A percentile compares a stretch with the other conserved stretches of the same genome.
Evolutionary conservation across 2,888 invertebrate species (phyloP).

Genomic region (Phorcus lineatus): DNA sequence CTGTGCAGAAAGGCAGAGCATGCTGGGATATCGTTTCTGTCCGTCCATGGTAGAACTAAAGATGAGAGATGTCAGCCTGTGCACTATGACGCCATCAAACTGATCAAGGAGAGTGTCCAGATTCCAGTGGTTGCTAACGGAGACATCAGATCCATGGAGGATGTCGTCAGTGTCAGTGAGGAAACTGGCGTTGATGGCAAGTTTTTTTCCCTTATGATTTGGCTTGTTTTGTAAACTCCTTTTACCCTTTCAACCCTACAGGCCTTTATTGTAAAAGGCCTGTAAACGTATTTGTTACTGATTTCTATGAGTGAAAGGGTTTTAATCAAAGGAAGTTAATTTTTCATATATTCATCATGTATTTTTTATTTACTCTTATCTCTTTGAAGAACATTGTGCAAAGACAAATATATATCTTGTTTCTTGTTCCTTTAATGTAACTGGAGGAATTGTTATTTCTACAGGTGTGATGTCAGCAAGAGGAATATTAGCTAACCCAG

Average conservation of each 20-base stretch:
- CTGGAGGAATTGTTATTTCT: no score
- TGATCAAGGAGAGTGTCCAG: constrained; percentile 83
- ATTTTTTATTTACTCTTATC: no score
- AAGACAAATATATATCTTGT: no score
- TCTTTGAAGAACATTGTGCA: no score
- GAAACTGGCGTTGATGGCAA: constrained; percentile 83
- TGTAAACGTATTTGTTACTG: no score
- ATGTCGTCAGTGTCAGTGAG: constrained; percentile 82
- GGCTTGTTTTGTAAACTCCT: background rate
- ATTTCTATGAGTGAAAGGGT: no score
- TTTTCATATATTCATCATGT: no score
- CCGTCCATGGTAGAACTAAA: constrained; percentile 94
- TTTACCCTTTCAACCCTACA: no score
- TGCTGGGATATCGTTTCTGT: constrained; percentile 91
- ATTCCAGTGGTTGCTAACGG: constrained; percentile 96
- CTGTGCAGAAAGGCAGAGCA: constrained; percentile 87
- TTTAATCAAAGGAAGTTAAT: no score
- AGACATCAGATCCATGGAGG: constrained; percentile 85
- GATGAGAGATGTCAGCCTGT: constrained; percentile 84
- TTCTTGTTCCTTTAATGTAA: no score
- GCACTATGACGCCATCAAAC: constrained; percentile 83
- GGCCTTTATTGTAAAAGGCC: no score
- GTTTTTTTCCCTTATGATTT: background rate
- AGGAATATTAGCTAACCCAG: constrained; percentile 92
- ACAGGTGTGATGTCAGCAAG: constrained; percentile 92